Conservation (phyloP, 2,113 vertebrate genomes). For the Zosterops borbonicus region DNA sequence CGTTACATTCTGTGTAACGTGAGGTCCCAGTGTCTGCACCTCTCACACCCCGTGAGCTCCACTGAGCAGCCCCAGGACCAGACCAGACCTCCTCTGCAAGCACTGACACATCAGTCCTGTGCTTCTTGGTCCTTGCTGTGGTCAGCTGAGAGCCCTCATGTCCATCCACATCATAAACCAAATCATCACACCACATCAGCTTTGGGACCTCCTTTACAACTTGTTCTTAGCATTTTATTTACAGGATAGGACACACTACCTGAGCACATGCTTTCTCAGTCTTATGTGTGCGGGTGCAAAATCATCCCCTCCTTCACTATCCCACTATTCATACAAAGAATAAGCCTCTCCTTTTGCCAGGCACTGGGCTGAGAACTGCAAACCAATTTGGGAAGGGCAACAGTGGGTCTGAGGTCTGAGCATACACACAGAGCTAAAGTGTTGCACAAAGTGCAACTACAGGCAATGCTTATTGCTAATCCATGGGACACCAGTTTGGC, state of each 20-base stretch:
- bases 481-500: background rate
- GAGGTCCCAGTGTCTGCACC: background rate
- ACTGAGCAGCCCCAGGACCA: background rate
- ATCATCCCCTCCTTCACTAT: background rate
- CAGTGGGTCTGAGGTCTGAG: background rate
- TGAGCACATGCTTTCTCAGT: rapidly evolving
- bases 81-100: background rate
- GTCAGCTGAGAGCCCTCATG: background rate
- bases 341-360: background rate
- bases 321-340: background rate
- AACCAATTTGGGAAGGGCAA: background rate
- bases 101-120: background rate
- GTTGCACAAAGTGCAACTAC: background rate
- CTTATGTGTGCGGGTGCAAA: rapidly evolving
- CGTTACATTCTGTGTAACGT: background rate
- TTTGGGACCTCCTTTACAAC: background rate
- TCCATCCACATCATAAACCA: background rate
- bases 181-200: background rate
- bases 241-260: background rate
- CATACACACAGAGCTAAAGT: background rate
- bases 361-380: background rate
- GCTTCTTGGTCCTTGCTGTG: background rate
- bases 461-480: rapidly evolving
- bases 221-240: background rate
- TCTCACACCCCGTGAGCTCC: rapidly evolving